A percentile compares a stretch with the other conserved stretches of the same genome.
Evolutionary conservation across 2,888 invertebrate species (phyloP).

Genomic region (Perizoma affinitatum): DNA sequence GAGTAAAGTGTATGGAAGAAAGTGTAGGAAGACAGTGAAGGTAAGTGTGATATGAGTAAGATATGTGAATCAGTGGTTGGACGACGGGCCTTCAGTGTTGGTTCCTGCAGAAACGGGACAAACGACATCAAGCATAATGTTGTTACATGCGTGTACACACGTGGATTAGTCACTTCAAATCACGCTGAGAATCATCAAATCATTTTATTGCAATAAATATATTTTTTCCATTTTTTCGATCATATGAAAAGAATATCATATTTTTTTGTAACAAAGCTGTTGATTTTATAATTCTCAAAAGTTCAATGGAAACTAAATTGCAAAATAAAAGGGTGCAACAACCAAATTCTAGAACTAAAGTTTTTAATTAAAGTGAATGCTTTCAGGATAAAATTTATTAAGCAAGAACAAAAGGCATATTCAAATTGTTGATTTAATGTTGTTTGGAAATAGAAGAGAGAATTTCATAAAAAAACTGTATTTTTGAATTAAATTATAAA

Average conservation of each 20-base stretch:
- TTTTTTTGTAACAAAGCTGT: not conserved
- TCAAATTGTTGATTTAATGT: slow-evolving; percentile 15
- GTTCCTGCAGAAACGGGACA: slow-evolving; percentile 79
- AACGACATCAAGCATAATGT: slow-evolving; percentile 73
- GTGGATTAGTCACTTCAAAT: slow-evolving; percentile 62
- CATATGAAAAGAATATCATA: not conserved
- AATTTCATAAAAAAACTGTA: not conserved
- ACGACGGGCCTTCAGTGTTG: slow-evolving; percentile 79
- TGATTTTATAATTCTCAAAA: slow-evolving; percentile 39
- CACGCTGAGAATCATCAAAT: slow-evolving; percentile 33
- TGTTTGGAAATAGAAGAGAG: not conserved
- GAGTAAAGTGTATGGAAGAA: slow-evolving; percentile 30
- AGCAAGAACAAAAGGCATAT: slow-evolving; percentile 38
- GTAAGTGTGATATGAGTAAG: slow-evolving; percentile 40
- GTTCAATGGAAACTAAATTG: slow-evolving; percentile 38
- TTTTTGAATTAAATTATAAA: not conserved
- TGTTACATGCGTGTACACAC: slow-evolving; percentile 78
- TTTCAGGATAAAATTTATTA: slow-evolving; percentile 37
- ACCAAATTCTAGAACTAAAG: slow-evolving; percentile 36
- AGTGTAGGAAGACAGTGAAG: slow-evolving; percentile 28
- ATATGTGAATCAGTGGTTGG: slow-evolving; percentile 66
- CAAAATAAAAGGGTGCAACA: slow-evolving; percentile 42
- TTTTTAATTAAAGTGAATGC: slow-evolving; percentile 32
- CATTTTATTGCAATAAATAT: not conserved
- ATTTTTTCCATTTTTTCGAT: no score